Base-by-base conservation (phyloP, 2,888 invertebrate genomes). In the Pollenia angustigena region DNA sequence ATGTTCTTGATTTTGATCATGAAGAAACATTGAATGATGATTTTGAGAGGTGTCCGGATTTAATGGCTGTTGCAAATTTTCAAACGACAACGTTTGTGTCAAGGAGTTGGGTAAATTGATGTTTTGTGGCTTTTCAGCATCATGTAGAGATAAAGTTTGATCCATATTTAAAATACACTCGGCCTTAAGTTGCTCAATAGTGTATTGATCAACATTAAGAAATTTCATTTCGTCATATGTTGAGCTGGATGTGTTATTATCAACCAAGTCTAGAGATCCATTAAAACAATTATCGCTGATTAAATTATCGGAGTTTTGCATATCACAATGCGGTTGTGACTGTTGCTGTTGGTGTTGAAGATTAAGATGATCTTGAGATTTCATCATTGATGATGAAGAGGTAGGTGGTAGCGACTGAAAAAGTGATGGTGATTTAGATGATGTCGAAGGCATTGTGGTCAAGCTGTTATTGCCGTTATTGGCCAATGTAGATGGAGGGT, bases 221-320 rank as follows among this genome's bases (percentile, higher is more conserved):
- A 93, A 93, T 89, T 93, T 93, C 90, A 93, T 93, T 88, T 93
- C 93, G 74, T 93, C 93, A 79, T 93, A 93, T 50, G 92, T 91
- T 60, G 93, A 92, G 56, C 88, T 88, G 44, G 90, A 90, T 10
- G 88, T 88, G 71, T 91, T 90, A 62, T 92, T 83, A 60, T 88
- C 89, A 8, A 76, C 93, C 75, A 93, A 88, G 81, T 93, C 92
- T 62, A 92, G 87, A 0, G 90, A 89, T 42, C 80, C 80, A 87
- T 88, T 89, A 23, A 90, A 88, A 83, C 89, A 87, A 56, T 56
- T 76, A 44, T 64, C 83, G 52, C 14, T 69, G 58, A 52, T 88
- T 82, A 79, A 88, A 50, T 87, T 88, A 52, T 86, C 88, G 14
- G 69, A 54, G 7, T 62, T 75, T 10, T 64, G 66, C 46, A 40